These are phyloP conservation scores for Puntigrus tetrazona DNA, from an alignment of 2,113 vertebrate genomes.

Conservation along the genomic window DNA sequence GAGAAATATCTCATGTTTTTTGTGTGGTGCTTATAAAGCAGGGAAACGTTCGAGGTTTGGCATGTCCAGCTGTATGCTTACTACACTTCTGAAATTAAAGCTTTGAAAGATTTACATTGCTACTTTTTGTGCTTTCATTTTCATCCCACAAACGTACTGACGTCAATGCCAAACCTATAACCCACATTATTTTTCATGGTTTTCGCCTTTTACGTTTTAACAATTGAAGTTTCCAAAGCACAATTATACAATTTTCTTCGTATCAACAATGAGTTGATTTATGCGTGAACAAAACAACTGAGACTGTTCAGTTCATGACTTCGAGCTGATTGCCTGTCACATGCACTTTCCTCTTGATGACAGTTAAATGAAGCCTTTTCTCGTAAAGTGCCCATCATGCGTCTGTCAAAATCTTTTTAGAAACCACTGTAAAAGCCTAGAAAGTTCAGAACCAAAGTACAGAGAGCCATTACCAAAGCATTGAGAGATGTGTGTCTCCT, in stretches of 20 bases:
- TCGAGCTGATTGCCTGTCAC: slow-evolving; percentile 12
- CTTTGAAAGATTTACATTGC: background rate
- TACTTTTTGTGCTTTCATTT: background rate
- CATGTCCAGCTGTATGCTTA: background rate
- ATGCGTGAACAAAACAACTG: background rate
- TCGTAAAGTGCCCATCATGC: slow-evolving; percentile 22
- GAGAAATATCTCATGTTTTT: slow-evolving; percentile 12
- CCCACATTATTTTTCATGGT: background rate
- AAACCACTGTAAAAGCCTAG: background rate
- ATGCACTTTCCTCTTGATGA: slow-evolving; percentile 1
- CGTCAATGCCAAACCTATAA: slow-evolving; percentile 11
- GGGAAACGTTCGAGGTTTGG: background rate
- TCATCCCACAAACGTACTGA: background rate
- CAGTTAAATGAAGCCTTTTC: slow-evolving; percentile 15
- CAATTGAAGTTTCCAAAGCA: background rate
- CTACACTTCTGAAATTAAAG: slow-evolving; percentile 1
- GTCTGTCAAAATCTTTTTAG: slow-evolving; percentile 22
- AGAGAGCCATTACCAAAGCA: background rate
- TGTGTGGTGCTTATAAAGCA: slow-evolving; percentile 1
- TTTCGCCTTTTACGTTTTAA: background rate
- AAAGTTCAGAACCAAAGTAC: background rate
- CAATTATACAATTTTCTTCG: background rate
- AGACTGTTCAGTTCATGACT: background rate
- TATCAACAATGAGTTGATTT: slow-evolving; percentile 6
- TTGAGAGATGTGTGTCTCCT: background rate